A percentile compares a stretch with the other conserved stretches of the same genome.
Evolutionary conservation across 2,113 vertebrate species (phyloP).

Genomic region (Eidolon helvum): DNA sequence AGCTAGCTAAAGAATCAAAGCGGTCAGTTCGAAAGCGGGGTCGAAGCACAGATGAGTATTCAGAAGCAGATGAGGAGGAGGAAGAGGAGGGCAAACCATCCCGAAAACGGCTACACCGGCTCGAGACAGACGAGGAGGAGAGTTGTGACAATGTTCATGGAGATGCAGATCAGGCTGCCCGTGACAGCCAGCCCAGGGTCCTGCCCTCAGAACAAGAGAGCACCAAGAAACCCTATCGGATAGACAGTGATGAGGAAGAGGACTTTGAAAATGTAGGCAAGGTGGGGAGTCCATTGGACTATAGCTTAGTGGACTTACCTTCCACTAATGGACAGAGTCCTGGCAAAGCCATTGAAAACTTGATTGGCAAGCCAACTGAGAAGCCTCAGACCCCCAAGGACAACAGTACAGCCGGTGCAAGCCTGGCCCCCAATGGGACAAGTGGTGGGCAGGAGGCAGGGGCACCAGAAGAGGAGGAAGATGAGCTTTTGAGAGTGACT

Average conservation of each 20-base stretch:
- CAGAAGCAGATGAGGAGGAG: conserved; percentile 81
- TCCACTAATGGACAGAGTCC: conserved; percentile 93
- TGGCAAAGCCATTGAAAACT: conserved; percentile 89
- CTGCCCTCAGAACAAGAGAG: conserved; percentile 63
- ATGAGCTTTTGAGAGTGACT: conserved; percentile 97
- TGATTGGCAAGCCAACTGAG: conserved; percentile 86
- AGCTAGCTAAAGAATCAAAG: conserved; percentile 79
- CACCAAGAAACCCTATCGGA: conserved; percentile 87
- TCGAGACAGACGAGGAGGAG: conserved; percentile 93
- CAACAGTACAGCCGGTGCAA: conserved; percentile 83
- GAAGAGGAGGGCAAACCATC: conserved; percentile 88
- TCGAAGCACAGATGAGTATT: conserved; percentile 81
- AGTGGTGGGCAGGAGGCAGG: conserved; percentile 86
- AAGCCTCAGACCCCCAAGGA: conserved; percentile 89
- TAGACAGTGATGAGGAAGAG: conserved; percentile 90
- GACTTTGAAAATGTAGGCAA: conserved; percentile 89
- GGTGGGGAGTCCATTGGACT: conserved; percentile 89
- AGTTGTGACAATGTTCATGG: conserved; percentile 67
- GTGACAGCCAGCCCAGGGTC: conserved; percentile 71
- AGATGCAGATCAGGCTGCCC: conserved; percentile 51
- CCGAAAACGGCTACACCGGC: conserved; percentile 93
- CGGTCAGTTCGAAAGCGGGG: conserved; percentile 76
- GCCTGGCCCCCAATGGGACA: conserved; percentile 90
- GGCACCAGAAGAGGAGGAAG: conserved; percentile 93
- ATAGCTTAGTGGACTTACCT: conserved; percentile 88